A percentile compares a stretch with the other conserved stretches of the same genome.
These are phyloP conservation scores for Hartigia nigra DNA, from an alignment of 2,888 invertebrate species.

Conservation along the genomic window DNA sequence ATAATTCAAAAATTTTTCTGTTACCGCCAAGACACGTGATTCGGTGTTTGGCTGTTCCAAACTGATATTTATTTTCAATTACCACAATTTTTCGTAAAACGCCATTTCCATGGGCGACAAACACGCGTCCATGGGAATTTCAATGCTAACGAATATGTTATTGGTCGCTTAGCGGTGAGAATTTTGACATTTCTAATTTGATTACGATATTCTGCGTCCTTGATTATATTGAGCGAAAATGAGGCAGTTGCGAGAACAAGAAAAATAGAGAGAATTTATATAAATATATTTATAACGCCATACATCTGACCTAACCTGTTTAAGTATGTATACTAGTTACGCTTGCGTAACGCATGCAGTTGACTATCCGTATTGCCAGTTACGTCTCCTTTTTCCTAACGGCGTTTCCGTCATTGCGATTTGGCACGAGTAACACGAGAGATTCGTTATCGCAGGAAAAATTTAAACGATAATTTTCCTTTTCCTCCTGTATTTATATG, in stretches of 20 bases:
- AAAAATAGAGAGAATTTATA: background rate
- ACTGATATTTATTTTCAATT: background rate
- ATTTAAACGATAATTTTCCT: background rate
- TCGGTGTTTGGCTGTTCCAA: background rate
- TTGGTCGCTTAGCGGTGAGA: background rate
- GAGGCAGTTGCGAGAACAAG: background rate
- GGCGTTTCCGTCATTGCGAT: background rate
- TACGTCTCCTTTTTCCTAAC: background rate
- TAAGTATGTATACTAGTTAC: background rate
- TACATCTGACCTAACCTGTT: background rate
- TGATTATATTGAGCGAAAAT: background rate
- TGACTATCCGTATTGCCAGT: background rate
- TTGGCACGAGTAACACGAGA: background rate
- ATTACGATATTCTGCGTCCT: background rate
- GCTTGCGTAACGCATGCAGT: background rate
- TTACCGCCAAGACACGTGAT: background rate
- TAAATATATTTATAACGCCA: background rate
- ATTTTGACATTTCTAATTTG: background rate
- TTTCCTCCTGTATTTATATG: background rate
- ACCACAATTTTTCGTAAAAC: background rate
- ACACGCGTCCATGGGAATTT: background rate
- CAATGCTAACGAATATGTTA: background rate
- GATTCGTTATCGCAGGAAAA: background rate
- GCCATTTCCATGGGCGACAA: background rate
- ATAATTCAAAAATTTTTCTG: background rate